Base-by-base conservation (phyloP, 2,888 invertebrate genomes). In the Philhelius pedissequus region DNA sequence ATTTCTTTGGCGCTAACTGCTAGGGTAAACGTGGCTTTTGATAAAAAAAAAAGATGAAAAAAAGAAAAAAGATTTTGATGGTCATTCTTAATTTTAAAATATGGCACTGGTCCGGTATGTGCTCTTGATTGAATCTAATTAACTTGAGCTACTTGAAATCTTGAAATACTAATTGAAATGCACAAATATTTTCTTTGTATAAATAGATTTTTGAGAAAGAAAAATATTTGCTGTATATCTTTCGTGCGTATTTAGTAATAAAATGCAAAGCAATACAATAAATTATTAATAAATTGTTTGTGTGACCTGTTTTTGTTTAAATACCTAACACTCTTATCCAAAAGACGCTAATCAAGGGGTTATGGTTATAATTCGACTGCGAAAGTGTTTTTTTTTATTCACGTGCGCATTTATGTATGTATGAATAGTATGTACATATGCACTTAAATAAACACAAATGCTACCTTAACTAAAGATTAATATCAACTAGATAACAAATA, bases 1-100 rank as follows among this genome's bases (percentile, higher is more conserved):
- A 69, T 15, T 56, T 45, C 11, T 11, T 58, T 70, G 45, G 56
- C 56, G 56, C 56, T 56, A 45, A n/a, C n/a, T n/a, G n/a, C n/a
- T n/a, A n/a, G n/a, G 43, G 27, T 20, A 54, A 40, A 27, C 11
- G 27, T 27, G 7, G 3, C 15, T 38, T 40, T n/a, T 11, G 13
- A 15, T 15, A 3, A 40, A 40, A 40, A 15, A 3, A 8, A 18
- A n/a, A n/a, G n/a, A n/a, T n/a, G n/a, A n/a, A 3, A 40, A 40
- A 40, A 15, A 3, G 3, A 18, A n/a, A 15, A n/a, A 15, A 52
- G 2, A 20, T 8, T 45, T 56, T 56, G 11, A 32, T 4, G 45
- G 43, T 45, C 30, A 22, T 22, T 2, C 13, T 22, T 7, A 7
- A 45, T 56, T 56, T 56, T 3, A 22, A 66, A 50, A 32, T 56